A percentile compares a stretch with the other conserved stretches of the same genome.
Evolutionary conservation across 2,797 vertebrate species (phyloP).

Genomic region (Thamnophis elegans): DNA sequence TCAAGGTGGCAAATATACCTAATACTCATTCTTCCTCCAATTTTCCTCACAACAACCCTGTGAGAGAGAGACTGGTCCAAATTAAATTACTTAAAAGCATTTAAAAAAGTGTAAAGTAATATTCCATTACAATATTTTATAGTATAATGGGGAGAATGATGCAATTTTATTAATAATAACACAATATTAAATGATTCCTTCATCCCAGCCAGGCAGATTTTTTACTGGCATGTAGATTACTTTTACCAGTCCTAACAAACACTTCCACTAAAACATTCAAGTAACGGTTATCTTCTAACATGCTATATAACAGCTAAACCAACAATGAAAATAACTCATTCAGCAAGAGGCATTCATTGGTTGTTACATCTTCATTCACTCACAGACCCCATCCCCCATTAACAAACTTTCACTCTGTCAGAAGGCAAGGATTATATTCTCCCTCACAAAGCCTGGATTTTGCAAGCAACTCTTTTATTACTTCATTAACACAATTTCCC

Average conservation of each 20-base stretch:
- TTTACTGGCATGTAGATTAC: slow-evolving; percentile 9
- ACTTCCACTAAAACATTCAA: slow-evolving; percentile 47
- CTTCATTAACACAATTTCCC: not conserved
- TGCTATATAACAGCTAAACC: slow-evolving; percentile 48
- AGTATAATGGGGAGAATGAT: not conserved
- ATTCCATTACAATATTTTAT: not conserved
- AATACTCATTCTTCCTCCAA: not conserved
- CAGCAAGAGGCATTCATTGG: not conserved
- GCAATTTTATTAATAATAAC: not conserved
- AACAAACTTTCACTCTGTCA: not conserved
- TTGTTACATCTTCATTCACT: not conserved
- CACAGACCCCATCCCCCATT: not conserved
- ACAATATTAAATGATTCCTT: not conserved
- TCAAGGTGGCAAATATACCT: not conserved
- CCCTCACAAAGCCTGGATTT: not conserved
- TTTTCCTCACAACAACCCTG: not conserved
- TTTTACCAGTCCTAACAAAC: slow-evolving; percentile 29
- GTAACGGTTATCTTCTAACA: slow-evolving; percentile 41
- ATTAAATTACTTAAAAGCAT: not conserved
- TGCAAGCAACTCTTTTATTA: not conserved
- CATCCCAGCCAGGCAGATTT: not conserved
- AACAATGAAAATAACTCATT: not conserved
- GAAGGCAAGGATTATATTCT: not conserved
- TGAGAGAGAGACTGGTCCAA: not conserved
- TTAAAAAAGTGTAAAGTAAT: not conserved